Evolutionary conservation across 1,140 invertebrate genomes (phyloP).

Genomic region (Chironomus striatipennis): DNA sequence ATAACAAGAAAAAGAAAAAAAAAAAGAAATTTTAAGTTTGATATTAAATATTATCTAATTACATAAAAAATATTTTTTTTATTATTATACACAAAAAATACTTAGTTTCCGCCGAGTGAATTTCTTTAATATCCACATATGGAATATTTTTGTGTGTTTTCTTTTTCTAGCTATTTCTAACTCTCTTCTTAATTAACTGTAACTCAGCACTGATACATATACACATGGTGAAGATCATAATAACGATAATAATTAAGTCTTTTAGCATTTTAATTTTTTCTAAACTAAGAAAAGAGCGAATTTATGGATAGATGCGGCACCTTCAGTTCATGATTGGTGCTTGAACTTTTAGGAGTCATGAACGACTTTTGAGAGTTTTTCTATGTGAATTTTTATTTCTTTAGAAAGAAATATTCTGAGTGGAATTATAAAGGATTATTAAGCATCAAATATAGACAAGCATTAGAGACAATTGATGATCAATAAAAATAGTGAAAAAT

Average conservation of each 20-base stretch:
- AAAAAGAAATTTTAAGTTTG: too few relatives aligned
- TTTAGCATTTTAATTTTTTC: not conserved
- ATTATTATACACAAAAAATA: not conserved
- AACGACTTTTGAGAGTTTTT: not conserved
- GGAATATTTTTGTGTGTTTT: not conserved
- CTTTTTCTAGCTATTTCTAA: too few relatives aligned
- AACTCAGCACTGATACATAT: not conserved
- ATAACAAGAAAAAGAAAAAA: too few relatives aligned
- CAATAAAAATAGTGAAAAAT: too few relatives aligned
- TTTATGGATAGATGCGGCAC: not conserved
- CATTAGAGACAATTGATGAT: too few relatives aligned
- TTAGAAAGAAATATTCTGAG: too few relatives aligned
- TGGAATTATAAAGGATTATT: too few relatives aligned
- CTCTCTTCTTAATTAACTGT: not conserved
- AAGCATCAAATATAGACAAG: too few relatives aligned
- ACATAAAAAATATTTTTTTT: not conserved
- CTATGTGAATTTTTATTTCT: not conserved
- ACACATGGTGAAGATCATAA: not conserved
- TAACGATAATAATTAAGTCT: not conserved
- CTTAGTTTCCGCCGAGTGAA: not conserved
- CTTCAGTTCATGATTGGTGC: not conserved
- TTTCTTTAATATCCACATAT: not conserved
- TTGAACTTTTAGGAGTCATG: conserved; percentile 7
- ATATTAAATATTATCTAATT: not conserved
- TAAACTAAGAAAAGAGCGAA: not conserved